Evolutionary conservation across 1,140 invertebrate species (phyloP), one percentile per base, ranked within the genome.

Genomic region (Apocrypta bakeri): DNA sequence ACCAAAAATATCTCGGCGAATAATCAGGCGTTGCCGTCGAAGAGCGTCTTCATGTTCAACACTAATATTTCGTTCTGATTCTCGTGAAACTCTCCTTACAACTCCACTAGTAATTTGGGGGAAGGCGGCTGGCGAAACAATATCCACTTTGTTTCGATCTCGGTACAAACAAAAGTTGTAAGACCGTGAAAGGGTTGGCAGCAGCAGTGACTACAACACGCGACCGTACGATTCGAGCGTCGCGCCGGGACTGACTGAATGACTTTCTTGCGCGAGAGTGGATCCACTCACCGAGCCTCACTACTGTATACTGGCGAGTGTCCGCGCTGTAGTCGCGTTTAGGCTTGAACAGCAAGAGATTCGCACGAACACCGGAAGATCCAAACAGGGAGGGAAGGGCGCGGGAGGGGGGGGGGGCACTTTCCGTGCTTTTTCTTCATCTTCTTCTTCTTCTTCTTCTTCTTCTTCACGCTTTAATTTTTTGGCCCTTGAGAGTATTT

Each of bases 141-240:
- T 48, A 17, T 17, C 42, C 42, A 48, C 42, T 48, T 11, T 48
- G 42, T 48, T 48, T 48, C 12, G 42, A 48, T 17, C 2, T 12
- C 42, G 4, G 21, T 4, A 17, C 42, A 48, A 48, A 48, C 42
- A 48, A 48, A 48, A 11, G 42, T 17, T 48, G 42, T 17, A 17
- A 48, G 12, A 48, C 24, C 68, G 31, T 14, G 31, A 37, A 8
- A 71, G 68, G 31, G 29, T 71, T 31, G 31, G n/a, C 7, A 1
- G 17, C 1, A 33, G 66, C 31, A 66, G 7, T 8, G 63, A 9
- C 1, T 66, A 27, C 9, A 37, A 21, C 31, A 17, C 68, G 68
- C 61, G 75, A 71, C 76, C 76, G 76, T 74, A 11, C 76, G 76
- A 68, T 79, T 56, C 69, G 27, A 83, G 71, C 76, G 82, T 79